Base-by-base conservation (phyloP, 2,888 invertebrate genomes). In the Ornithoptera alexandrae region DNA sequence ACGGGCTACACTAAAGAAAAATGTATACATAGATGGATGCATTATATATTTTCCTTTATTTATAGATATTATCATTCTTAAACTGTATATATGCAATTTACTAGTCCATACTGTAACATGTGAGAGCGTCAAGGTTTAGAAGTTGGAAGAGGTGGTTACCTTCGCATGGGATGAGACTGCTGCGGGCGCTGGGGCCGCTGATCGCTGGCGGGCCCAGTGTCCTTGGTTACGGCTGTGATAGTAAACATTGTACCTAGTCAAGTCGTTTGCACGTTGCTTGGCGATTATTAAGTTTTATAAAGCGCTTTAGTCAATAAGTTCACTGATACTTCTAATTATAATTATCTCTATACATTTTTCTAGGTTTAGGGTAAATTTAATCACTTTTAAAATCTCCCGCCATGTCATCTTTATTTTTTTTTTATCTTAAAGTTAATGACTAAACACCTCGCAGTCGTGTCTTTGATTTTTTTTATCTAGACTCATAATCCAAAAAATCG, bases 191-290 rank as follows among this genome's bases (percentile, higher is more conserved):
- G 58, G 58, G 58, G n/a, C 42, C 5, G 60, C 18, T 15, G 70
- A 69, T 68, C 62, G 69, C 73, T 69, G 65, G 73, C 72, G 69
- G 72, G 72, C 77, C 75, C 77, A 76, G 79, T 80, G 83, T 83
- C 83, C 77, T 79, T 81, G 81, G 79, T 80, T 79, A 81, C 77
- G 87, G 87, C 87, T 88, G 87, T 87, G 87, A 87, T 86, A 83
- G 76, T 75, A 79, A 76, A 69, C 74, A 73, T 73, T 76, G 74
- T 79, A 78, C 74, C 78, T 78, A 79, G 79, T 79, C 76, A 75
- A 76, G 75, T 67, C 69, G 70, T 61, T 65, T 50, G 69, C 59
- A 72, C 56, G 70, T 70, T 71, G 72, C 74, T 76, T 76, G 77
- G 73, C 74, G 56, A 22, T 59, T 70, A 65, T 57, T 71, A 66